Percentiles rank a stretch among this genome's conserved stretches.
These are phyloP conservation scores for Kryphioiulus occultus DNA, from an alignment of 2,888 invertebrate genomes.

Conservation along the genomic window DNA sequence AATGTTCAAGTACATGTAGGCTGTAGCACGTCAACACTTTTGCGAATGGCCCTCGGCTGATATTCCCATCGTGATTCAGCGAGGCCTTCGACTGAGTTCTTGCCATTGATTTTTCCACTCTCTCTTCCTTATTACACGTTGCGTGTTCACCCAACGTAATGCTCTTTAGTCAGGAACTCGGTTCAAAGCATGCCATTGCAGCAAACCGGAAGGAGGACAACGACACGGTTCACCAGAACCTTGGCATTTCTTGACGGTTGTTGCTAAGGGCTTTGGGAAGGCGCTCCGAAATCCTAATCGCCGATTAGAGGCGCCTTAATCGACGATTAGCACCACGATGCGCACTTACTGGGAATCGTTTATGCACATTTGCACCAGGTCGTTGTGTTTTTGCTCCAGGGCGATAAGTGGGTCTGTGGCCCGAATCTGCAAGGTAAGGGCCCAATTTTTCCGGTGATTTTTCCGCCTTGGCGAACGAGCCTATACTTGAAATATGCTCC, in stretches of 20 bases:
- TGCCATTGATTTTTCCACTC: not conserved
- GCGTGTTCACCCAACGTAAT: not conserved
- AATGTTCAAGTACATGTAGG: too few species aligned
- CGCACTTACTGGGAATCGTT: not conserved
- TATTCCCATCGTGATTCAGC: not conserved
- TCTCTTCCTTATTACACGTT: constrained; percentile 5
- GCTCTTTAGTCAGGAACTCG: not conserved
- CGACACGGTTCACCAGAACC: not conserved
- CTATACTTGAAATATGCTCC: too few species aligned
- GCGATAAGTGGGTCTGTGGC: not conserved
- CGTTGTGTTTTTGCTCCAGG: not conserved
- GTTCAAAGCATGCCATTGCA: not conserved
- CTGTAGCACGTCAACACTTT: not conserved
- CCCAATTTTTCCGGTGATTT: not conserved
- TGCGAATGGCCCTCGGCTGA: not conserved
- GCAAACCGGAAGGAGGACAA: not conserved
- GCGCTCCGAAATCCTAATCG: not conserved
- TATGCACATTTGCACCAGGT: not conserved
- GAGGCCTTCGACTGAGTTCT: not conserved
- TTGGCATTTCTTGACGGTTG: not conserved
- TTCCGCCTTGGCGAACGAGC: too few species aligned
- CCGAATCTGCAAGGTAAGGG: not conserved
- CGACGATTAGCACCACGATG: not conserved
- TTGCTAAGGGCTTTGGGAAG: not conserved
- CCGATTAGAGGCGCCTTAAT: not conserved